Evolutionary conservation across 1,140 invertebrate genomes (phyloP).

Genomic region (Portunus trituberculatus): DNA sequence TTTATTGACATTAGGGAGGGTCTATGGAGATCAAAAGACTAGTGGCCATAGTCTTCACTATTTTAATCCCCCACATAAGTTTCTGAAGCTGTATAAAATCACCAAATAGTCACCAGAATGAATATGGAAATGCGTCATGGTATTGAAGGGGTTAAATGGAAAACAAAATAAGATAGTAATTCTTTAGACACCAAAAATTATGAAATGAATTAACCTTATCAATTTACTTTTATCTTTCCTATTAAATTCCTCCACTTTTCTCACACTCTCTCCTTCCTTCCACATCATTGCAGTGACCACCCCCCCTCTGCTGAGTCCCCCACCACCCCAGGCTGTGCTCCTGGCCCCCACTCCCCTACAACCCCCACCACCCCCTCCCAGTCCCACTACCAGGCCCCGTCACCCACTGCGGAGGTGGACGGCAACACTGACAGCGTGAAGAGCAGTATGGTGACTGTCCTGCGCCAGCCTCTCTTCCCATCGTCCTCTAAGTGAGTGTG

Average conservation of each 20-base stretch:
- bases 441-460: slow-evolving; percentile 75
- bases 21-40: too few relatives aligned
- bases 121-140: too few relatives aligned
- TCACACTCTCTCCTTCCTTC: neutral
- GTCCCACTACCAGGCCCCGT: neutral
- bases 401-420: slow-evolving; percentile 79
- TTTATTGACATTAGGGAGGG: too few relatives aligned
- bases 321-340: slow-evolving; percentile 35
- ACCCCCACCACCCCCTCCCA: slow-evolving; percentile 31
- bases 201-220: too few relatives aligned
- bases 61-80: too few relatives aligned
- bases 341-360: slow-evolving; percentile 35
- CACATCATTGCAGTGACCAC: neutral
- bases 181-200: too few relatives aligned
- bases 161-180: too few relatives aligned
- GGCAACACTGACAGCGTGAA: slow-evolving; percentile 79
- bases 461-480: slow-evolving; percentile 78
- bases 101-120: too few relatives aligned
- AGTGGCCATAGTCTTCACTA: too few relatives aligned
- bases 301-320: neutral
- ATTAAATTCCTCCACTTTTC: neutral
- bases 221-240: too few relatives aligned
- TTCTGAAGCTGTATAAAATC: too few relatives aligned
- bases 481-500: slow-evolving; percentile 77
- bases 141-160: too few relatives aligned